Base-by-base conservation (phyloP, 35 echinoderm and acorn worm genomes). In the Stichopus chloronotus region DNA sequence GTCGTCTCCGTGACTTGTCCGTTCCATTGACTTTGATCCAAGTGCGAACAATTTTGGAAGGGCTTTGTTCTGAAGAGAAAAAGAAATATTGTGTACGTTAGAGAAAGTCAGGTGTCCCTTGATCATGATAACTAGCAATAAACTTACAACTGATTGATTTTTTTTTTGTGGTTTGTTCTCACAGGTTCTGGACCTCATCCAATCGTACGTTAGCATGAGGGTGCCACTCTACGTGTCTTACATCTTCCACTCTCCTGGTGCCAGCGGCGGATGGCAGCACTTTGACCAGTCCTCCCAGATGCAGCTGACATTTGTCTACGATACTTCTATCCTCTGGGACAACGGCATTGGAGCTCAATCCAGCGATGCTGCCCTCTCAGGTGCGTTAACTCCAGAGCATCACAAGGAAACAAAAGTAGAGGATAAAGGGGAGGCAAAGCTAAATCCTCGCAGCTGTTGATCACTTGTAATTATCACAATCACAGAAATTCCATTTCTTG, bases 281-380 rank as follows among this genome's bases (percentile, higher is more conserved):
- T 99, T 99, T 99, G 97, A 99, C 92, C 95, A 96, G 63, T 91
- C 91, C 58, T 99, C 97, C 25, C 92, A 96, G 79, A 92, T 99
- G 59, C 95, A 96, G 84, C 92, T 99, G 56, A 99, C 97, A 55
- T 99, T 99, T 43, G 94, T 95, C 74, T 99, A 99, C 59, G 97
- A 99, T 88, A 99, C 97, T 63, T 96, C 97, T 63, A 99, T 99
- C 88, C 92, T 99, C 21, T 99, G 97, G 97, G 93, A 99, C 87
- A 99, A 96, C 69, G 97, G 97, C 25, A 95, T 99, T 54, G 97
- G 93, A 56, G 92, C 97, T 21, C 93, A 97, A 87, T 78, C 90
- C 22, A 83, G 87, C 4, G 96, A 95, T 43, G 30, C 92, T 52
- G 55, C 88, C 17, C 87, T 96, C 11, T 6, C 57, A 93, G 94